Conservation (phyloP, 2,113 vertebrate species). For the Carassius auratus region DNA sequence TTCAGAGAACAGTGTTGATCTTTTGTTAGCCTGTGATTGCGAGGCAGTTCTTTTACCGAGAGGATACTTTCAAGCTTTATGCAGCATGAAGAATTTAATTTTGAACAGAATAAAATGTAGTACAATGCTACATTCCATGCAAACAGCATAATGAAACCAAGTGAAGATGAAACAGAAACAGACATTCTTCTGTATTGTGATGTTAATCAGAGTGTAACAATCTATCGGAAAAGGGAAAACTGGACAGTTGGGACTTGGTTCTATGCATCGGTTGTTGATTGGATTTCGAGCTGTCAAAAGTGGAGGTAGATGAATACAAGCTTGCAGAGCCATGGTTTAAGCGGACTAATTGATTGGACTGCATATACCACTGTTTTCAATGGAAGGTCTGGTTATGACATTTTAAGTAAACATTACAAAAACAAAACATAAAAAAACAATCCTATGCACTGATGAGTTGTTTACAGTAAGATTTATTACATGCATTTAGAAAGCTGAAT, state of each 20-base stretch:
- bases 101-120: neutral
- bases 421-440: neutral
- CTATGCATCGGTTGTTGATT: neutral
- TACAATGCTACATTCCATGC: too few species aligned
- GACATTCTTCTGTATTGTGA: neutral
- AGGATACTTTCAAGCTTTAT: neutral
- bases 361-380: neutral
- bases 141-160: neutral
- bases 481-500: too few species aligned
- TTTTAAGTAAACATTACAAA: neutral
- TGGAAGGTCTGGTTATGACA: neutral
- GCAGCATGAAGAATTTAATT: neutral
- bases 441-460: neutral
- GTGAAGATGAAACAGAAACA: neutral
- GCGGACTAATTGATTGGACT: neutral
- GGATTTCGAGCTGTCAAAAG: neutral
- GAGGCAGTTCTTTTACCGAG: neutral
- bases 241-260: neutral
- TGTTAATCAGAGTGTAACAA: neutral
- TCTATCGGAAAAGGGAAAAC: neutral
- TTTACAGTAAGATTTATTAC: neutral
- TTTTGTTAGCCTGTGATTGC: conserved; percentile 18
- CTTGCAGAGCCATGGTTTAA: neutral
- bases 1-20: conserved; percentile 18
- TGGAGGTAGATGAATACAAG: neutral